These are phyloP conservation scores for Mobula birostris DNA, from an alignment of 2,113 vertebrate genomes.

Conservation along the genomic window DNA sequence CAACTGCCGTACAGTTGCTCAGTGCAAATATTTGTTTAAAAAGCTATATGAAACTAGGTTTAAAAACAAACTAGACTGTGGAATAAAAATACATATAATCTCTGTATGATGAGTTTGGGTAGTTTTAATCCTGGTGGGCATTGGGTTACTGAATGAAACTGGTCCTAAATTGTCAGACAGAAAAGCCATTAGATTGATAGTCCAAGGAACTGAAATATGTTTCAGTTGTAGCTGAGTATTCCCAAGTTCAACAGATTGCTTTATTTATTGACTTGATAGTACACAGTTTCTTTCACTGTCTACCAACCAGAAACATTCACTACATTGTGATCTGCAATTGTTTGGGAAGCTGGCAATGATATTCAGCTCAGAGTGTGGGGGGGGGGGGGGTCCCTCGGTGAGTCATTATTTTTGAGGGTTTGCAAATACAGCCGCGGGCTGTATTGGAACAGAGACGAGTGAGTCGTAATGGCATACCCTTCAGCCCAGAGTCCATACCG, in stretches of 20 bases:
- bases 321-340: background rate
- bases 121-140: background rate
- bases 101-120: background rate
- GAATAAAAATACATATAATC: background rate
- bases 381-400: slow-evolving; percentile 6
- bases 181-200: background rate
- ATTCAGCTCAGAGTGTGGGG: background rate
- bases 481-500: too few species aligned
- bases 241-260: background rate
- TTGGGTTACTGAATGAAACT: background rate
- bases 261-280: background rate
- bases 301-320: background rate
- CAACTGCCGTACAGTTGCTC: background rate
- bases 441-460: background rate
- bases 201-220: background rate
- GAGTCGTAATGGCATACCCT: too few species aligned
- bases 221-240: background rate
- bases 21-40: background rate
- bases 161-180: background rate
- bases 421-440: background rate
- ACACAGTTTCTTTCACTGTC: background rate
- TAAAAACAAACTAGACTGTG: background rate
- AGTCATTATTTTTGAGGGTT: background rate
- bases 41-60: background rate
- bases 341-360: background rate